Base-by-base conservation (phyloP, 2,888 invertebrate species). In the Meliscaeva auricollis region DNA sequence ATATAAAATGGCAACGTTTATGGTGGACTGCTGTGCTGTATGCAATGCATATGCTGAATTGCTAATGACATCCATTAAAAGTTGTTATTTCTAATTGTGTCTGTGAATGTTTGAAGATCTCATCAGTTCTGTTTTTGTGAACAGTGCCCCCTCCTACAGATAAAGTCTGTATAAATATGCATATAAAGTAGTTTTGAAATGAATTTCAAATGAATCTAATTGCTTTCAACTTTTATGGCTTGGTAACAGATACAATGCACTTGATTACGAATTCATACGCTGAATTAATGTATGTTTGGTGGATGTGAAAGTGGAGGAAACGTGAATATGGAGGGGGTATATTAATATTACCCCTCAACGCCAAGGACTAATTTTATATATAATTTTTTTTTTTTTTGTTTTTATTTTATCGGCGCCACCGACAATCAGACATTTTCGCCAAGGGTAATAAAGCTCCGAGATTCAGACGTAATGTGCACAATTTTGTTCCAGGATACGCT, bases 1-100 rank as follows among this genome's bases (percentile, higher is more conserved):
- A 38, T 38, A 38, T 8, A 38, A 38, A 38, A 26, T 26, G n/a
- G 41, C n/a, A 30, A 26, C 41, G 15, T 20, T n/a, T n/a, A 35
- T 52, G 1, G 2, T 0, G 32, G 1, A 6, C 13, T 15, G 7
- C 15, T 32, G 2, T 56, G 15, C n/a, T 11, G 17, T 13, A 15
- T 41, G 32, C 73, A 52, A 32, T 64, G 44, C 20, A 76, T n/a
- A n/a, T 72, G 56, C 20, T 79, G 75, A 75, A 75, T 84, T 79
- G 68, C 81, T 85, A 85, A 85, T 85, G 76, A 56, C 81, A 48
- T 81, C 81, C 76, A 85, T 85, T 85, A 85, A 85, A 85, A 80
- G 62, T 81, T 85, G 70, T 81, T 80, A 79, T 85, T 62, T 69
- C 76, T 81, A 85, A 85, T 85, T 85, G 81, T 75, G 70, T 70